Evolutionary conservation across 2,888 invertebrate species (phyloP), one percentile per base, ranked within the genome.

Genomic region (Dynastes maya): DNA sequence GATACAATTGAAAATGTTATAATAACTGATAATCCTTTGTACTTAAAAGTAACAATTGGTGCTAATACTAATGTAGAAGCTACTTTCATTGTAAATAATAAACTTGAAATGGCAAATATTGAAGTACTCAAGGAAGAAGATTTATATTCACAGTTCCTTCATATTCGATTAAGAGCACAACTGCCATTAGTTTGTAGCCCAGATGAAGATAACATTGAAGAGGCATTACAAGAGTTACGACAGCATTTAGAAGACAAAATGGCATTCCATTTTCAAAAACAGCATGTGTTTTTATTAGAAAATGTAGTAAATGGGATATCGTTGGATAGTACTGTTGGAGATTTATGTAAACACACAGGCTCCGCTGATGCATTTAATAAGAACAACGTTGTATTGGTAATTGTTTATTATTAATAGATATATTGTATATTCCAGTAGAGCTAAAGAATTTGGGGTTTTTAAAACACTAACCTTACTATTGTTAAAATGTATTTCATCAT

Each of bases 21-120:
- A 86, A 94, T 95, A 84, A 95, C 95, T 72, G 95, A 95, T 85
- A 95, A 95, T 89, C 95, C 95, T 2, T 53, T 80, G n/a, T 80
- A 80, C 61, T 70, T 80, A 58, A 78, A 76, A 70, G 76, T 78
- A 53, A 64, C 75, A n/a, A 51, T 63, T 55, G 72, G 67, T 67
- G 70, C 53, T 40, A 72, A 55, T 55, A 76, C 68, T 71, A 70
- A 72, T 13, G 88, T 95, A 83, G 91, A 92, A 84, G 91, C 94
- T 11, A 93, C 92, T 82, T 92, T 94, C 86, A 90, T 94, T 81
- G 91, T 94, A 55, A 94, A 95, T 88, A 93, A 94, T 80, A 93
- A 93, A 85, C 89, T 95, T 80, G 93, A 94, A 85, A 90, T 91
- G 81, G 91, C 92, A 0, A 90, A 91, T 61, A 93, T 92, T 87